Percentiles rank a stretch among this genome's conserved stretches.
Conservation (phyloP, 2,797 vertebrate genomes). For the Epinephelus awoara region DNA sequence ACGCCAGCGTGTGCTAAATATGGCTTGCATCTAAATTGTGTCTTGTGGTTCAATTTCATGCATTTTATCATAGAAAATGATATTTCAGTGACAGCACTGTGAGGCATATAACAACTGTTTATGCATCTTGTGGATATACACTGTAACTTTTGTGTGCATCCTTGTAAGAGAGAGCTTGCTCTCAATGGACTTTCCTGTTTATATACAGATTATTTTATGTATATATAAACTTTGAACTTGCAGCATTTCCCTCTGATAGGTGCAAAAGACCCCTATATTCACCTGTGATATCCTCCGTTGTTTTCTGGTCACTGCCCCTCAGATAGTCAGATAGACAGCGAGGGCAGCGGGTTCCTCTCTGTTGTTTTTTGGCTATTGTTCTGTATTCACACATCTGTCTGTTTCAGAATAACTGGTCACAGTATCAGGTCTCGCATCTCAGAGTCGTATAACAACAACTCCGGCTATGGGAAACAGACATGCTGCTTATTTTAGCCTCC, state of each 20-base stretch:
- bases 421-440: slow-evolving; percentile 79
- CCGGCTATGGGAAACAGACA: slow-evolving; percentile 72
- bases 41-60: neutral
- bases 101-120: neutral
- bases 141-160: too few species aligned
- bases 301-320: slow-evolving; percentile 63
- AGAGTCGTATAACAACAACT: slow-evolving; percentile 75
- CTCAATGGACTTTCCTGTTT: too few species aligned
- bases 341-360: slow-evolving; percentile 61
- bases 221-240: neutral
- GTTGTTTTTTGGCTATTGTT: slow-evolving; percentile 80
- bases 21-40: neutral
- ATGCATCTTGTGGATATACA: too few species aligned
- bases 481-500: slow-evolving; percentile 59
- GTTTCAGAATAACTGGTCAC: slow-evolving; percentile 80
- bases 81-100: neutral
- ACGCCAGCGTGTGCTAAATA: neutral
- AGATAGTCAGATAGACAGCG: slow-evolving; percentile 63
- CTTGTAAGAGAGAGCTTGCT: too few species aligned
- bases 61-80: neutral
- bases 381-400: slow-evolving; percentile 73
- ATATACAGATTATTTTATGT: too few species aligned
- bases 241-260: neutral
- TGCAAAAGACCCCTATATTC: neutral
- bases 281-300: slow-evolving; percentile 5